phyloP scores from a whole-genome alignment of 2,888 invertebrate species.

The Malacosoma neustria region DNA sequence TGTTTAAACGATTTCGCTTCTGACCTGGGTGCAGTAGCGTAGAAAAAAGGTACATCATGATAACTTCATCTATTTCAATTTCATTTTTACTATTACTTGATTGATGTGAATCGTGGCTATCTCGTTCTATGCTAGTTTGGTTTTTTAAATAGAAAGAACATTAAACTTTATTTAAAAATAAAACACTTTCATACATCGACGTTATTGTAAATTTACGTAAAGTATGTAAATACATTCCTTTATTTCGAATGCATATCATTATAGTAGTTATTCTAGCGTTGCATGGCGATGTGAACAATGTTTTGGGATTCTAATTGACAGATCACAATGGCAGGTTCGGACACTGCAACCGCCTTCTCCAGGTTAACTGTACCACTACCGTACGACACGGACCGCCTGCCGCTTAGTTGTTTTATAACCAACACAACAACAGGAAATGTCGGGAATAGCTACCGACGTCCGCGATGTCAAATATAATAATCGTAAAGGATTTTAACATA shows the following conservation, averaged over 20 bases:
- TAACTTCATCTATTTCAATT: no score
- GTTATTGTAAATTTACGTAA: no score
- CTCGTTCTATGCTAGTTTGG: no score
- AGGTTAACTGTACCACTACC: slow-evolving; percentile 60
- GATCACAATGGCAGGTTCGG: slow-evolving; percentile 42
- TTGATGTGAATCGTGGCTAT: no score
- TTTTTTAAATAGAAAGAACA: no score
- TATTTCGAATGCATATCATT: background rate
- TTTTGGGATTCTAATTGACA: slow-evolving; percentile 59
- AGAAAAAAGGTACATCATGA: no score
- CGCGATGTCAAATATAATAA: background rate
- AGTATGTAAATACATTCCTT: no score
- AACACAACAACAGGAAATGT: slow-evolving; percentile 56
- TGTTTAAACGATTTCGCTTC: no score
- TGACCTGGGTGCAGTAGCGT: no score
- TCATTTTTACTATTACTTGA: no score
- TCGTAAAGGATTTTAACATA: background rate
- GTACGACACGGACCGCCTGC: slow-evolving; percentile 43
- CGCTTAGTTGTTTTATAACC: slow-evolving; percentile 23
- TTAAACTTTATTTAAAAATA: no score
- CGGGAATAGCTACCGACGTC: slow-evolving; percentile 16
- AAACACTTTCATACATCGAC: no score
- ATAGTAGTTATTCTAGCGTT: background rate
- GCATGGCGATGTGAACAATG: slow-evolving; percentile 40
- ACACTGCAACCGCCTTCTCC: slow-evolving; percentile 50